Evolutionary conservation across 37 sponge, comb jelly and placozoan species (phyloP), one percentile per base, ranked within the genome.

Genomic region (Ianthella basta): DNA sequence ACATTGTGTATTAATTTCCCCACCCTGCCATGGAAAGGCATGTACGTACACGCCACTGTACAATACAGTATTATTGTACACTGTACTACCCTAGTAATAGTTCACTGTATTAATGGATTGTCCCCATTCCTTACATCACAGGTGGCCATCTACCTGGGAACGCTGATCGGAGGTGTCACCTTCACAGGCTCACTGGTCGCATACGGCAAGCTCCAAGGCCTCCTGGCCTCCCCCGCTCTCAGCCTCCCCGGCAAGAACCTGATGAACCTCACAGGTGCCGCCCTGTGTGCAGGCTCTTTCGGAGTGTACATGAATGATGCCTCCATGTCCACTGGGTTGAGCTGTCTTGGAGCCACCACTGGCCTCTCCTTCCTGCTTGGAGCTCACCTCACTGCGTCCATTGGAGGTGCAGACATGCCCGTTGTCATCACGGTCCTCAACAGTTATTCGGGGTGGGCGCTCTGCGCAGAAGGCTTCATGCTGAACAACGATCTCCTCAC

Each of bases 391-490:
- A 94, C 95, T 5, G 86, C 95, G 10, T 93, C 97, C 84, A 97
- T 97, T 30, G 97, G 97, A 39, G 97, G 97, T 50, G 97, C 97
- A 10, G 97, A 97, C 85, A 97, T 97, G 97, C 97, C 97, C 59
- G 97, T 97, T 5, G 97, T 94, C 32, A 97, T 97, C 88, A 94
- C 93, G 13, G 91, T 97, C 24, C 91, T 97, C 21, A 97, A 97
- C 93, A 92, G 93, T 80, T 97, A 97, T 95, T 92, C 93, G 37
- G 97, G 97, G 0, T 97, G 97, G 97, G 97, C 97, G 3, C 85
- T 97, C 44, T 94, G 95, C 61, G 97, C 97, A 55, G 97, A 97
- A 60, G 96, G 96, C 13, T 96, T 96, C 83, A 96, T 96, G 96
- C 79, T 96, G 35, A 92, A 90, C 74, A 96, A 96, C 89, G 80